A percentile compares a stretch with the other conserved stretches of the same genome.
These are phyloP conservation scores for Ophioderma brevispina DNA, from an alignment of 35 echinoderm and acorn worm genomes.

Conservation along the genomic window DNA sequence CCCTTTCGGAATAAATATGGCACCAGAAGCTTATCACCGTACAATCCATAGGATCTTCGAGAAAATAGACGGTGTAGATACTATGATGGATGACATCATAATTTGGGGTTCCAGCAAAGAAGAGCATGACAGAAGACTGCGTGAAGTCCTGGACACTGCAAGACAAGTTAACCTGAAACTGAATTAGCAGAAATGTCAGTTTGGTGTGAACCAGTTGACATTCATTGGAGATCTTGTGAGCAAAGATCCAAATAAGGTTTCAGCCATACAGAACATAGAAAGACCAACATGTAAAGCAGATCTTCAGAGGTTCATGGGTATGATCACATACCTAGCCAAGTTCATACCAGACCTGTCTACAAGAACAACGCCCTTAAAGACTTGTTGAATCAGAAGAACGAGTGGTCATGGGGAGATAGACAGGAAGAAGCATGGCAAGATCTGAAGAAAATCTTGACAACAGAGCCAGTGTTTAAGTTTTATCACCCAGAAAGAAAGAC, in stretches of 20 bases:
- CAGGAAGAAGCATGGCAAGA: slow-evolving; percentile 40
- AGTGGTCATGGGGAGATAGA: slow-evolving; percentile 48
- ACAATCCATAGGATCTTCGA: slow-evolving; percentile 47
- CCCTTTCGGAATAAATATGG: slow-evolving; percentile 36
- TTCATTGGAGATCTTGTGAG: slow-evolving; percentile 22
- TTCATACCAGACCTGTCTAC: slow-evolving; percentile 67
- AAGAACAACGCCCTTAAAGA: slow-evolving; percentile 45
- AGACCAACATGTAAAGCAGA: slow-evolving; percentile 17
- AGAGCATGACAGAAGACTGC: slow-evolving; percentile 52
- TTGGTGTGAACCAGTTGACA: slow-evolving; percentile 12
- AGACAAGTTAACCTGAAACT: slow-evolving; percentile 33
- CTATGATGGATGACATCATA: slow-evolving; percentile 59
- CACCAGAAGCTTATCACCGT: slow-evolving; percentile 58
- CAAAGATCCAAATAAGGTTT: slow-evolving; percentile 46
- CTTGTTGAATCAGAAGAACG: slow-evolving; percentile 53
- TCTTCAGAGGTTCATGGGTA: slow-evolving; percentile 58
- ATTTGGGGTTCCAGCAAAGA: slow-evolving; percentile 43
- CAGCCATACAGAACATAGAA: slow-evolving; percentile 13
- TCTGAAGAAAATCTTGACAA: slow-evolving; percentile 21
- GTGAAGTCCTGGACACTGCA: slow-evolving; percentile 36
- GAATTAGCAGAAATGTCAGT: slow-evolving; percentile 38
- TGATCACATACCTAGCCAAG: slow-evolving; percentile 64
- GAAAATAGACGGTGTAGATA: slow-evolving; percentile 40
- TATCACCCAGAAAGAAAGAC: slow-evolving; percentile 50
- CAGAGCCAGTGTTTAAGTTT: slow-evolving; percentile 24